Evolutionary conservation across 2,888 invertebrate genomes (phyloP), one percentile per base, ranked within the genome.

Genomic region (Drosophila limbata): DNA sequence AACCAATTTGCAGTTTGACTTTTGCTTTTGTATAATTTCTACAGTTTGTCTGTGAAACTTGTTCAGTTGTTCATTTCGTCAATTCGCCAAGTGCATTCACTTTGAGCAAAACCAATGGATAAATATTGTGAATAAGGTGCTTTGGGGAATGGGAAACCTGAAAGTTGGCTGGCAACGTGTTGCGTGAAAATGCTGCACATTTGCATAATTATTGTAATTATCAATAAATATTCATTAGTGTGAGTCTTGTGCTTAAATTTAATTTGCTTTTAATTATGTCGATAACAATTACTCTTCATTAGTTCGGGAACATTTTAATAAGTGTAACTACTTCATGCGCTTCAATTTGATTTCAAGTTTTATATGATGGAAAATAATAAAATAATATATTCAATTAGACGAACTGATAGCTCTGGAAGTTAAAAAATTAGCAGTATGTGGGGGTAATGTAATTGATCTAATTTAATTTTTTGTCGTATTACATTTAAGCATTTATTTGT

Each of bases 171-270:
- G 59, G 35, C 72, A 69, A 48, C 69, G 66, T 70, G 69, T 73
- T 70, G 74, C 79, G 62, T 72, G 81, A 81, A 87, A 79, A 69
- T 68, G 72, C 63, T 79, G 63, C 75, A 78, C 56, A 83, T 85
- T 79, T 81, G 79, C 83, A 83, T 88, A 88, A 86, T 86, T 81
- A 80, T 88, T 74, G 72, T 77, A 81, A 83, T 85, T 85, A 80
- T 77, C 75, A 85, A 85, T 79, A 81, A 67, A 77, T 85, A 80
- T 81, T 84, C 83, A 87, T 83, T 75, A 85, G 72, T 75, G 74
- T 68, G 77, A 79, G 79, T 63, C 72, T 74, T 77, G 72, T 63
- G 76, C 72, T 87, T 79, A 81, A 85, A 69, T 73, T 85, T 79
- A 88, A 86, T 88, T 78, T 53, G 40, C 47, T 79, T 83, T 88